phyloP scores from a whole-genome alignment of 2,797 vertebrate genomes.

The Schizopygopsis malacanthus region DNA sequence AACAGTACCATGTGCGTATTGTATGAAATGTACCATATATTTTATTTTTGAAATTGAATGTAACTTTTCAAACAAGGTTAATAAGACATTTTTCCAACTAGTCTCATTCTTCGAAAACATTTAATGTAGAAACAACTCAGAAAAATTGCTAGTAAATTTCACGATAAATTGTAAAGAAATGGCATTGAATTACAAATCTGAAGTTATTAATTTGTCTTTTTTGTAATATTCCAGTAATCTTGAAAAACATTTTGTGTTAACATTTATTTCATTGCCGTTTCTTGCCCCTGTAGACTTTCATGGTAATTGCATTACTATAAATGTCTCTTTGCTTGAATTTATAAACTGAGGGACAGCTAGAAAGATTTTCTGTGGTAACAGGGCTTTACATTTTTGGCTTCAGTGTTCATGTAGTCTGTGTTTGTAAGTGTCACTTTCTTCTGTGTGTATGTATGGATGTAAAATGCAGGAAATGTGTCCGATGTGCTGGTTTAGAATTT shows the following conservation, averaged over 20 bases:
- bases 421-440: slow-evolving; percentile 19
- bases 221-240: background rate
- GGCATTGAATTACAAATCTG: background rate
- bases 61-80: background rate
- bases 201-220: background rate
- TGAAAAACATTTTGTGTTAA: background rate
- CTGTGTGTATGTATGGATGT: slow-evolving; percentile 13
- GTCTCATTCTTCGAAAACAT: background rate
- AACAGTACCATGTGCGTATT: background rate
- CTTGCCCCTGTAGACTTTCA: background rate
- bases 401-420: slow-evolving; percentile 24
- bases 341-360: background rate
- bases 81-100: background rate
- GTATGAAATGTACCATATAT: background rate
- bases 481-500: background rate
- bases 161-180: background rate
- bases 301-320: background rate
- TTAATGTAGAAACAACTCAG: background rate
- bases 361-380: background rate
- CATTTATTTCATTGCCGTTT: background rate
- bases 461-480: slow-evolving; percentile 8
- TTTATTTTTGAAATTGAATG: background rate
- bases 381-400: background rate
- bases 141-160: background rate
- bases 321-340: background rate